Conservation (phyloP, 1,140 invertebrate species). For the Agrypnia vestita region DNA sequence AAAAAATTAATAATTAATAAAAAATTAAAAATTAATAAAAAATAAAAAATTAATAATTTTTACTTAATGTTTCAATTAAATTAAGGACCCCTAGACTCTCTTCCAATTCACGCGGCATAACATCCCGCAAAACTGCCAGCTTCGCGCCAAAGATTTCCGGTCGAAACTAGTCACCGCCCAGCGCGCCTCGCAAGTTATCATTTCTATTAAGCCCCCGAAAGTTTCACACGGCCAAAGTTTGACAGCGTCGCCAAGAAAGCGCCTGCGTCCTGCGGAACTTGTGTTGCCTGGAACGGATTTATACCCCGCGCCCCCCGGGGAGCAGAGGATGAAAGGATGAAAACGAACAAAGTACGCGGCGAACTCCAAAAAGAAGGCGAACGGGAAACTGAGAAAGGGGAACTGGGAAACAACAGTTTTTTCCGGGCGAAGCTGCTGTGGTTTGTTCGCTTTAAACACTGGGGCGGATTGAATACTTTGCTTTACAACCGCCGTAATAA, state of each 20-base stretch:
- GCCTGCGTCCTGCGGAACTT: slow-evolving; percentile 8
- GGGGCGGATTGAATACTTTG: too few species aligned
- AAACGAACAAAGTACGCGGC: background rate
- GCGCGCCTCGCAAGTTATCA: background rate
- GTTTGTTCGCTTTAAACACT: background rate
- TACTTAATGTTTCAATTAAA: too few species aligned
- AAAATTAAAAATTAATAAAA: too few species aligned
- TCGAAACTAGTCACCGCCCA: too few species aligned
- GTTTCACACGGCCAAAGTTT: slow-evolving; percentile 20
- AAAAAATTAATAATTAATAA: too few species aligned
- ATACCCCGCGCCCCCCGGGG: background rate
- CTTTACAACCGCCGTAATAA: too few species aligned
- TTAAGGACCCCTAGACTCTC: too few species aligned
- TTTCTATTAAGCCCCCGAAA: background rate
- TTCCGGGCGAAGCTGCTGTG: background rate
- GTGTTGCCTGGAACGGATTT: slow-evolving; percentile 14
- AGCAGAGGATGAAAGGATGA: background rate
- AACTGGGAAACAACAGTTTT: background rate
- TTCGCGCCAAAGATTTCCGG: too few species aligned
- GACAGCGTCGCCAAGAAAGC: slow-evolving; percentile 10
- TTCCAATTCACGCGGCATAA: too few species aligned
- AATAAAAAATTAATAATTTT: too few species aligned
- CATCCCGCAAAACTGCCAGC: too few species aligned
- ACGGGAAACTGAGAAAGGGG: background rate
- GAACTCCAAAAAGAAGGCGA: background rate